Conservation (phyloP, 2,113 vertebrate species). For the Atlantisia rogersi region DNA sequence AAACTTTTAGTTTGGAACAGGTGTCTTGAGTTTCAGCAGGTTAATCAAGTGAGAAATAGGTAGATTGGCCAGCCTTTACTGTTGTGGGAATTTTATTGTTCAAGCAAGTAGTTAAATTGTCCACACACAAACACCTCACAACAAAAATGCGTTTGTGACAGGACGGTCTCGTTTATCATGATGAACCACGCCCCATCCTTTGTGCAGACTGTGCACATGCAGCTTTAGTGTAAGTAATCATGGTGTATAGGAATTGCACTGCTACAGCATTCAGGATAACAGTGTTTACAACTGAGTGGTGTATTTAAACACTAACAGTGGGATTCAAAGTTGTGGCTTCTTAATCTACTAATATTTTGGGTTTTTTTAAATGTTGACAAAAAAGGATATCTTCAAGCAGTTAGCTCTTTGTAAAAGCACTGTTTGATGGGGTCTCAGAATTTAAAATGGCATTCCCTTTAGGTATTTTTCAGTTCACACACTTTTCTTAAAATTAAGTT, state of each 20-base stretch:
- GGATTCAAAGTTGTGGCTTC: background rate
- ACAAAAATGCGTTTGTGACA: conserved; percentile 12
- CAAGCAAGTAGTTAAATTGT: conserved; percentile 44
- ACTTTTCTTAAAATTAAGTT: background rate
- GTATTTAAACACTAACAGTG: background rate
- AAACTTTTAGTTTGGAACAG: conserved; percentile 5
- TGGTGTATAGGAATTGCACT: background rate
- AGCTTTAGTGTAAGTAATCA: background rate
- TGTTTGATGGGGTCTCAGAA: background rate
- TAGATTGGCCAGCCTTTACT: background rate
- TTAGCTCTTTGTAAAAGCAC: background rate
- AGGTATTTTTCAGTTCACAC: conserved; percentile 7
- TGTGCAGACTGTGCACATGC: background rate
- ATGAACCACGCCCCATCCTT: background rate
- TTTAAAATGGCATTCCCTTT: background rate
- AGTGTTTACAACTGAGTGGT: background rate
- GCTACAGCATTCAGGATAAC: background rate
- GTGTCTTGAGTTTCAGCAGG: conserved; percentile 28
- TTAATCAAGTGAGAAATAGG: conserved; percentile 29
- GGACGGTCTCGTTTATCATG: conserved; percentile 1
- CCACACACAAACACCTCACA: conserved; percentile 35
- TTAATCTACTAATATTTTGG: background rate
- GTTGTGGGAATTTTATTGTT: conserved; percentile 19
- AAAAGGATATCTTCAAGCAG: background rate
- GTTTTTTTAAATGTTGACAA: background rate